These are phyloP conservation scores for Ganaspis sp. DNA, from an alignment of 1,140 invertebrate genomes.

Conservation along the genomic window DNA sequence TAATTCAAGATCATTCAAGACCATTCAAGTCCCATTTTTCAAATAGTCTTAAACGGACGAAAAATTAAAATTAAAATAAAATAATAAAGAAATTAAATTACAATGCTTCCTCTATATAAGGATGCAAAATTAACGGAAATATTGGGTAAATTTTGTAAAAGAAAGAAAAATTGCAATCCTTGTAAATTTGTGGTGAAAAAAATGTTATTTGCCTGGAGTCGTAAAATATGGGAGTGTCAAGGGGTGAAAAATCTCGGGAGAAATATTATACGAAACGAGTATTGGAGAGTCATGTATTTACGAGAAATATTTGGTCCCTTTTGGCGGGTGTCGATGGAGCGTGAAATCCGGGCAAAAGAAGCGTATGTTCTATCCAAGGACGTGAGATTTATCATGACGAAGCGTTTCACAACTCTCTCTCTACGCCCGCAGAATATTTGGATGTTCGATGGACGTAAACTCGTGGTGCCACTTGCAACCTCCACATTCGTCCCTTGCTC, in stretches of 20 bases:
- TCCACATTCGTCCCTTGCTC: not conserved
- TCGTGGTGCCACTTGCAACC: slow-evolving; percentile 19
- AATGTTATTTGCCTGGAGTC: too few relatives aligned
- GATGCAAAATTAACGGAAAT: too few relatives aligned
- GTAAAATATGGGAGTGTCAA: not conserved
- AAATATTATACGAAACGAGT: not conserved
- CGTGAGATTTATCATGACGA: slow-evolving; percentile 9
- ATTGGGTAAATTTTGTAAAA: too few relatives aligned
- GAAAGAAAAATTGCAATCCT: too few relatives aligned
- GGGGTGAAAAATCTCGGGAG: not conserved
- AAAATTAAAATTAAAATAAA: too few relatives aligned
- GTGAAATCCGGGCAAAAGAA: slow-evolving; percentile 24
- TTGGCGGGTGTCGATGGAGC: not conserved
- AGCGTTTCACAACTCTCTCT: not conserved
- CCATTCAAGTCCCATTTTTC: too few relatives aligned
- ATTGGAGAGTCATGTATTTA: not conserved
- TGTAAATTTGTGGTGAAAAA: too few relatives aligned
- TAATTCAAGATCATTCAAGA: too few relatives aligned
- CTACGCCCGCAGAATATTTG: not conserved
- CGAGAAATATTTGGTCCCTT: not conserved
- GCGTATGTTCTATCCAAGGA: not conserved
- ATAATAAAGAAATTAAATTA: too few relatives aligned
- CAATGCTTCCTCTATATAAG: too few relatives aligned
- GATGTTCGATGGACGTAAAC: slow-evolving; percentile 20
- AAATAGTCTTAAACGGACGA: too few relatives aligned